phyloP scores from a whole-genome alignment of 2,797 vertebrate genomes.

The Orestias chungarensis region DNA sequence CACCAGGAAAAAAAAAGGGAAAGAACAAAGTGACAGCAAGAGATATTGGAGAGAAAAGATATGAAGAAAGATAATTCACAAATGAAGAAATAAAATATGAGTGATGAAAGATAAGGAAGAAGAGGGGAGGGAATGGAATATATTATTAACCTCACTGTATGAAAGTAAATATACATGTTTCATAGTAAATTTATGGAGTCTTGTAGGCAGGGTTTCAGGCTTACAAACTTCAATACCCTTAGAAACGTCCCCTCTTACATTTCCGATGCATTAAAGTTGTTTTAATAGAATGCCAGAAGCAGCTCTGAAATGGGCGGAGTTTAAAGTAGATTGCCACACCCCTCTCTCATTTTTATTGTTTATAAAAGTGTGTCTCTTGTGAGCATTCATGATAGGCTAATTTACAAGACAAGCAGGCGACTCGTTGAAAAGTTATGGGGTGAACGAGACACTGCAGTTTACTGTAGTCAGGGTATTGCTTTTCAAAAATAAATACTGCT shows the following conservation, averaged over 20 bases:
- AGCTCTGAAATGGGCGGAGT: neutral
- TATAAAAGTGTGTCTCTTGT: neutral
- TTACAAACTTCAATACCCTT: neutral
- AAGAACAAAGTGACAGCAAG: slow-evolving; percentile 9
- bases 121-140: slow-evolving; percentile 73
- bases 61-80: slow-evolving; percentile 16
- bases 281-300: neutral
- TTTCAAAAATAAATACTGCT: neutral
- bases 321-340: too few relatives aligned
- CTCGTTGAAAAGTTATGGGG: neutral
- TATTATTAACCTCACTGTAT: slow-evolving; percentile 71
- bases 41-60: neutral
- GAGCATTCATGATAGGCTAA: neutral
- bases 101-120: slow-evolving; percentile 38
- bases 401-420: neutral
- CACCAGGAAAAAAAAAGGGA: slow-evolving; percentile 51
- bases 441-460: neutral
- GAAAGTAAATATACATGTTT: slow-evolving; percentile 66
- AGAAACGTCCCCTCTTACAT: neutral
- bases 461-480: neutral
- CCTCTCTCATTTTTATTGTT: slow-evolving; percentile 13
- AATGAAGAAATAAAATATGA: neutral
- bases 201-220: neutral
- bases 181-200: slow-evolving; percentile 68
- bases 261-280: neutral